Evolutionary conservation across 1,140 invertebrate species (phyloP).

Genomic region (Orchesella cincta): DNA sequence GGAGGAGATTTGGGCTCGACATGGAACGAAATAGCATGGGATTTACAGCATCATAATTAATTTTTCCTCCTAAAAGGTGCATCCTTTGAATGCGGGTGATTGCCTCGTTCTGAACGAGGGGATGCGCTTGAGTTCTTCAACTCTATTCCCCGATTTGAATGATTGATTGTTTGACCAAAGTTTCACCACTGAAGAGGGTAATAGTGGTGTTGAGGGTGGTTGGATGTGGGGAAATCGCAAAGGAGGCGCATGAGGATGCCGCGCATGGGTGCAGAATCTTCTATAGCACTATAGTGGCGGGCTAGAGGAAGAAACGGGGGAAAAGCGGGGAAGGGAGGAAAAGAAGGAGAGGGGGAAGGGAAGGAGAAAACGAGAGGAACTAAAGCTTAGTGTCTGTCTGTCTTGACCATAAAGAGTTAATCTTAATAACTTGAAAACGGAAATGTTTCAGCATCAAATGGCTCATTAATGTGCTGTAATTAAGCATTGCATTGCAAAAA

Average conservation of each 20-base stretch:
- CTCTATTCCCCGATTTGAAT: constrained; percentile 54
- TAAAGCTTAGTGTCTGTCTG: no score
- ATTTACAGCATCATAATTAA: constrained; percentile 89
- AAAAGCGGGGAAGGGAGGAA: no score
- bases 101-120: constrained; percentile 91
- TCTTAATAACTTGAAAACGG: no score
- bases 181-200: neutral
- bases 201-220: neutral
- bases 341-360: no score
- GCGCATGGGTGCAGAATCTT: no score
- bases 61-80: constrained; percentile 90
- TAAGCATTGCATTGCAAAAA: no score
- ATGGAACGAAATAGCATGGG: constrained; percentile 88
- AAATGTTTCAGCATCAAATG: no score
- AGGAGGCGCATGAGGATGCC: constrained; percentile 70
- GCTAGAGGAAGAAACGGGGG: no score
- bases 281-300: no score
- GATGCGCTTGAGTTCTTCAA: constrained; percentile 57
- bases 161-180: neutral
- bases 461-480: no score
- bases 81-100: constrained; percentile 94
- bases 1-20: constrained; percentile 81
- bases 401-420: no score
- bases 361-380: no score
- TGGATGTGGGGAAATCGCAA: neutral